Evolutionary conservation across 2,888 invertebrate species (phyloP).

Genomic region (Sthenelais limicola): DNA sequence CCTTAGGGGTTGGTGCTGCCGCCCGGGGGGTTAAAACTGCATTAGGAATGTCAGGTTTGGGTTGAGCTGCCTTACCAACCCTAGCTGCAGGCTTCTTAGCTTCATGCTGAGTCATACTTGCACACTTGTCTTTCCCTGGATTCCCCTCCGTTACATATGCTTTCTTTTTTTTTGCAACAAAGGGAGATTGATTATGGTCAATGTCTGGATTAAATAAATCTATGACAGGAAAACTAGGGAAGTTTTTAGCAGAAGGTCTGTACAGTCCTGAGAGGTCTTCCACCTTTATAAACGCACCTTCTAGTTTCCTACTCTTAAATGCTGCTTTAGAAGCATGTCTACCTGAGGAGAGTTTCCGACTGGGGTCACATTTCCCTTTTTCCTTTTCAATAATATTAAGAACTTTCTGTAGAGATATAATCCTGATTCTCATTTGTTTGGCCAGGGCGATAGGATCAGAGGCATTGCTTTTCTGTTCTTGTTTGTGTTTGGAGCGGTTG

Average conservation of each 20-base stretch:
- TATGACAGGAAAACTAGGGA: conserved; percentile 19
- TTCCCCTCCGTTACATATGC: too few species aligned
- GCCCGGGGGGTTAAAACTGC: conserved; percentile 3
- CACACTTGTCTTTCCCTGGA: neutral
- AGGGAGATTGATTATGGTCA: conserved; percentile 17
- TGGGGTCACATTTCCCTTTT: conserved; percentile 31
- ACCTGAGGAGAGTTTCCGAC: neutral
- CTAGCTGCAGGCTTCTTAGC: neutral
- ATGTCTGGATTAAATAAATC: conserved; percentile 18
- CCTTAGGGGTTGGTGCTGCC: neutral
- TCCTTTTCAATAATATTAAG: conserved; percentile 21
- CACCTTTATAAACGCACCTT: conserved; percentile 20
- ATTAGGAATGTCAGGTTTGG: neutral
- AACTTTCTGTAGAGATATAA: neutral
- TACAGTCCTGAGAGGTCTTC: conserved; percentile 6
- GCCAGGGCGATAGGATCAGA: conserved; percentile 23
- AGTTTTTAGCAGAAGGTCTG: conserved; percentile 15
- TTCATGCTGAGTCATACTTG: neutral
- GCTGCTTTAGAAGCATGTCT: neutral
- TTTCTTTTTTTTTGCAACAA: neutral
- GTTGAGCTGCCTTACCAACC: neutral
- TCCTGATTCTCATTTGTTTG: conserved; percentile 20
- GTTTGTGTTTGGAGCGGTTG: conserved; percentile 20
- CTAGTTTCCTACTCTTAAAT: conserved; percentile 13
- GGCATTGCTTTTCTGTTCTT: neutral